Evolutionary conservation across 2,113 vertebrate genomes (phyloP).

Genomic region (Dipodomys stephensi): DNA sequence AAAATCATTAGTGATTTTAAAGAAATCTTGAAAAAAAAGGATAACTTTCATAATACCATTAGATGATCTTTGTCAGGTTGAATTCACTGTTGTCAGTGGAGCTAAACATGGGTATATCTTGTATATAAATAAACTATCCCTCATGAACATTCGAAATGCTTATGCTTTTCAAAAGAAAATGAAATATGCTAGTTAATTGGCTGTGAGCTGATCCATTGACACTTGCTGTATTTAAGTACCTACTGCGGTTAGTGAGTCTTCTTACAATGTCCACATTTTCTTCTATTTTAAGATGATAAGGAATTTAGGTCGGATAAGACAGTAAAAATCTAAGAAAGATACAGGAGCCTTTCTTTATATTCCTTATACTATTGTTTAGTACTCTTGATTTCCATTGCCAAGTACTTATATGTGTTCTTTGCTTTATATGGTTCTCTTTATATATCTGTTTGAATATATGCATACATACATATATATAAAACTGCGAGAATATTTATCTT

Average conservation of each 20-base stretch:
- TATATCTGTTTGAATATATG: not conserved
- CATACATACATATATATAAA: not conserved
- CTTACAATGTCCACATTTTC: not conserved
- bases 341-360: not conserved
- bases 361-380: not conserved
- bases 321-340: not conserved
- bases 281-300: conserved; percentile 24
- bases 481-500: not conserved
- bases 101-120: not conserved
- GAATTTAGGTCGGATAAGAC: not conserved
- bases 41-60: not conserved
- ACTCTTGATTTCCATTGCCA: not conserved
- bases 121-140: not conserved
- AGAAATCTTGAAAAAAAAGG: not conserved
- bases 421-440: no score
- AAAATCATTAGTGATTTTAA: no score
- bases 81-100: conserved; percentile 35
- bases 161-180: not conserved
- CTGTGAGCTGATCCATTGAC: not conserved
- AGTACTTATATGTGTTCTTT: not conserved
- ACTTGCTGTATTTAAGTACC: not conserved
- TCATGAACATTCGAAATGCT: not conserved
- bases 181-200: not conserved
- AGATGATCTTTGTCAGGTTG: conserved; percentile 48
- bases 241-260: not conserved